phyloP scores from a whole-genome alignment of 2,797 vertebrate genomes.

The Peromyscus nudipes region DNA sequence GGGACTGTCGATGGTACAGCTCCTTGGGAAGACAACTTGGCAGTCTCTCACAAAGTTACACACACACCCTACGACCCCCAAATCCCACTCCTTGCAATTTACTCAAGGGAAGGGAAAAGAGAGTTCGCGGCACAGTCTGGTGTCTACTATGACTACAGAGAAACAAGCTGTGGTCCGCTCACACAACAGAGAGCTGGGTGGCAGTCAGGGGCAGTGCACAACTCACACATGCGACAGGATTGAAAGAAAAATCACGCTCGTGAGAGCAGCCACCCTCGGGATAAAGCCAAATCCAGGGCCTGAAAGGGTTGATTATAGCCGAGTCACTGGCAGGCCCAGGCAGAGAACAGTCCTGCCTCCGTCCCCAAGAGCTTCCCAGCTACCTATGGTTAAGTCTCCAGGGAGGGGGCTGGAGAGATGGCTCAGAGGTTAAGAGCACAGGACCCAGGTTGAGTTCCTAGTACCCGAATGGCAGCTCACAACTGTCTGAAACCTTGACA shows the following conservation, averaged over 20 bases:
- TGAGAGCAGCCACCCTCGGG: not conserved
- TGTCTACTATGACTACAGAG: not conserved
- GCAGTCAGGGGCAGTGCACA: not conserved
- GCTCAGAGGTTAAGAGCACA: too few relatives aligned
- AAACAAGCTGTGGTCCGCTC: not conserved
- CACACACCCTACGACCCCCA: slow-evolving; percentile 63
- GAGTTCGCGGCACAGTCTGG: not conserved
- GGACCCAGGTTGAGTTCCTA: too few relatives aligned
- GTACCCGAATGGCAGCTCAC: too few relatives aligned
- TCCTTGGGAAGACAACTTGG: slow-evolving; percentile 46
- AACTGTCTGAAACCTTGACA: too few relatives aligned
- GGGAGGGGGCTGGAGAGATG: not conserved
- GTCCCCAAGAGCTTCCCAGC: not conserved
- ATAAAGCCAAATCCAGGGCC: not conserved
- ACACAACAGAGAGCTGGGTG: not conserved
- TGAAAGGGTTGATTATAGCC: not conserved
- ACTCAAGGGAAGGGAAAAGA: slow-evolving; percentile 67
- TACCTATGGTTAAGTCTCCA: not conserved
- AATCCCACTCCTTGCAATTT: slow-evolving; percentile 67
- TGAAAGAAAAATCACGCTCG: too few relatives aligned
- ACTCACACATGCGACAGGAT: not conserved
- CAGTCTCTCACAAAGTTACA: slow-evolving; percentile 65
- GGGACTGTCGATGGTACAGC: not conserved
- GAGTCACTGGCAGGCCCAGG: not conserved
- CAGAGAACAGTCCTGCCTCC: not conserved